These are phyloP conservation scores for Acridotheres tristis DNA, from an alignment of 2,797 vertebrate genomes.

Conservation along the genomic window DNA sequence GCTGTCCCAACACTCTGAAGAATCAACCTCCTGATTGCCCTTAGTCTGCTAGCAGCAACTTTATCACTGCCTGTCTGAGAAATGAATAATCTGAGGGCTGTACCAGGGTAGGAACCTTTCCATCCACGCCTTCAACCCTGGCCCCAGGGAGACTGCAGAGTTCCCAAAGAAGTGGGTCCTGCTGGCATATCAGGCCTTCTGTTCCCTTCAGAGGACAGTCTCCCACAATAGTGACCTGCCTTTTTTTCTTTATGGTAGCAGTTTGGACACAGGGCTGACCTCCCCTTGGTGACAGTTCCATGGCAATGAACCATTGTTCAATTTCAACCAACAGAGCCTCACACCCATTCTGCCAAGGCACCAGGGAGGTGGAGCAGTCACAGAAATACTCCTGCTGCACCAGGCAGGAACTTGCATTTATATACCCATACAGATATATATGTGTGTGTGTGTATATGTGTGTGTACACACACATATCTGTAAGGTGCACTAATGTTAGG, in stretches of 20 bases:
- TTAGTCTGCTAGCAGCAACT: neutral
- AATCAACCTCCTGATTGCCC: neutral
- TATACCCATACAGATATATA: neutral
- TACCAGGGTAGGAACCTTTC: neutral
- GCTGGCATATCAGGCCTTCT: neutral
- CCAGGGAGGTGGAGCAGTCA: neutral
- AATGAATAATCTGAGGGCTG: neutral
- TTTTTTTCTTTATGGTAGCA: neutral
- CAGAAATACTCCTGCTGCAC: neutral
- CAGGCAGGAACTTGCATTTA: neutral
- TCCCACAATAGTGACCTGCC: neutral
- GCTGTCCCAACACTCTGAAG: neutral
- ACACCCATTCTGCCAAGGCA: neutral
- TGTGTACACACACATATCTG: neutral
- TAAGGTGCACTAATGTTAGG: neutral
- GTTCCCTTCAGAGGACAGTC: neutral
- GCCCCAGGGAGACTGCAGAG: neutral
- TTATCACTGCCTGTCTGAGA: neutral
- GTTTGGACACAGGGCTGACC: neutral
- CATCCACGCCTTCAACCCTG: neutral
- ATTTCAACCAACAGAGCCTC: neutral
- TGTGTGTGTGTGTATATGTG: too few relatives aligned
- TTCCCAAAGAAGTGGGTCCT: neutral
- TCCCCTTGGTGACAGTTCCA: neutral
- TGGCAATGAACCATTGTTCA: neutral